Base-by-base conservation (phyloP, 1,140 invertebrate species). In the Pararge aegeria region DNA sequence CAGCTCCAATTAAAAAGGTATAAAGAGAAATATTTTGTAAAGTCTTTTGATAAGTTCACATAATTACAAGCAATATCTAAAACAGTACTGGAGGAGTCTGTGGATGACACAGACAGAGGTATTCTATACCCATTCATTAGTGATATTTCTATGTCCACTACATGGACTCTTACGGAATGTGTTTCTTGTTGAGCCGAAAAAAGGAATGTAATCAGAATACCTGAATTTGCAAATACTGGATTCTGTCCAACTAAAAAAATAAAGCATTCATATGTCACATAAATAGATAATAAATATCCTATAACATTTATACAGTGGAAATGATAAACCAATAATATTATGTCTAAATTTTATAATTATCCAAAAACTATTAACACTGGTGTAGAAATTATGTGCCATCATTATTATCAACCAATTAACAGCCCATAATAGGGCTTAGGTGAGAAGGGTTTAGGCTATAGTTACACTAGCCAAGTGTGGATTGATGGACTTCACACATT, bases 121-220 rank as follows among this genome's bases (percentile, higher is more conserved):
- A 98, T 94, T 91, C 95, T 96, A 71, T 95, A 94, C 24, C 95
- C 95, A 91, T 96, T 96, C 92, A 96, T 95, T 5, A 97, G 90
- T 80, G 93, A 97, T 42, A 98, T 92, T 90, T 97, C 94, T 52
- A 99, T 89, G 37, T 92, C 92, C 13, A 96, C 94, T 82, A 95
- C 94, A 75, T 95, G 92, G 49, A 92, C 90, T 62, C 93, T 92
- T 61, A 94, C 93, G 68, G 92, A 90, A 74, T 94, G 92, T 5
- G 94, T 95, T 87, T 97, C 97, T 92, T 97, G 94, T 87, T 99
- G 97, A 59, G 97, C 97, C 64, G 94, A 95, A 19, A 97, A 92
- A 52, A 98, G 91, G 89, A 98, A 99, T 75, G 95, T 94, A 82
- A 95, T 96, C 46, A 98, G 93, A 21, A 96, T 89, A 70, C 96